A percentile compares a stretch with the other conserved stretches of the same genome.
Evolutionary conservation across 1,140 invertebrate species (phyloP).

Genomic region (Oscheius sp.): DNA sequence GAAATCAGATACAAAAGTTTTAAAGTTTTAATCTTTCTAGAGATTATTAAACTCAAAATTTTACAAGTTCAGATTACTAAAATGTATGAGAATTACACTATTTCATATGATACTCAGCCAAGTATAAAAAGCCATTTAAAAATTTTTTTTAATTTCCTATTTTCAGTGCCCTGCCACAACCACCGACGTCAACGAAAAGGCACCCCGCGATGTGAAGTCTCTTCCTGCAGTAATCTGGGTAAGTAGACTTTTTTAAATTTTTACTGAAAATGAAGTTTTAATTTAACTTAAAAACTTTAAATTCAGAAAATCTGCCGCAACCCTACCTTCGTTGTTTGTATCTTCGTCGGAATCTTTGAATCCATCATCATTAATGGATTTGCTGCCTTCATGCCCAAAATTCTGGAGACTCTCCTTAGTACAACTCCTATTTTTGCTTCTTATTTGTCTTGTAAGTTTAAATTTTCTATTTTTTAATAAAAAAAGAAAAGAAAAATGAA

Average conservation of each 20-base stretch:
- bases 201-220: slow-evolving; percentile 17
- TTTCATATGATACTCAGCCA: no score
- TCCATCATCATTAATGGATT: slow-evolving; percentile 60
- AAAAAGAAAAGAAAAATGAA: neutral
- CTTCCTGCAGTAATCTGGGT: slow-evolving; percentile 27
- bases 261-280: neutral
- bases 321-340: slow-evolving; percentile 57
- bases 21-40: no score
- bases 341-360: slow-evolving; percentile 59
- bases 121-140: no score
- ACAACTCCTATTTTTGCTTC: slow-evolving; percentile 55
- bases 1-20: no score
- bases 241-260: neutral
- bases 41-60: no score
- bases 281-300: neutral
- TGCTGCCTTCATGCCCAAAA: slow-evolving; percentile 61
- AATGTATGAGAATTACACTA: no score
- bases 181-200: slow-evolving; percentile 24
- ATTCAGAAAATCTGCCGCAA: slow-evolving; percentile 57
- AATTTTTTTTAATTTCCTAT: neutral
- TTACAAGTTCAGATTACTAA: no score
- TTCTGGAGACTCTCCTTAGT: slow-evolving; percentile 55
- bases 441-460: slow-evolving; percentile 55
- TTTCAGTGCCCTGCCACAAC: slow-evolving; percentile 22
- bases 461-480: neutral